Evolutionary conservation across 2,888 invertebrate species (phyloP).

Genomic region (Mamestra brassicae): DNA sequence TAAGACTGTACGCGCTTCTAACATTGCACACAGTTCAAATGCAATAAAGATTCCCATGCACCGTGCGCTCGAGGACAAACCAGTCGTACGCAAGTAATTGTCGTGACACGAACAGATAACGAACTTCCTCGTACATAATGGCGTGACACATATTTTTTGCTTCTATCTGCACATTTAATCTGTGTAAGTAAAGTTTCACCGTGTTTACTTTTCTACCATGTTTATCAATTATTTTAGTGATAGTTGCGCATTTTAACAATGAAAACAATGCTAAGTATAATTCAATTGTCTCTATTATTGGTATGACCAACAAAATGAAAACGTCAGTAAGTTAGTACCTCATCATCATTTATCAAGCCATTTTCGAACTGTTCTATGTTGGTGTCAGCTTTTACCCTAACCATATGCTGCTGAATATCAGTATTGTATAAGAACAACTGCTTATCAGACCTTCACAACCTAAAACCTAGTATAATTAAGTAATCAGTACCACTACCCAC

Average conservation of each 20-base stretch:
- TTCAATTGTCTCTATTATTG: neutral
- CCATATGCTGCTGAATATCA: neutral
- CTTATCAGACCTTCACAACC: neutral
- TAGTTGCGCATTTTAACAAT: conserved; percentile 6
- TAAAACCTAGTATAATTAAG: neutral
- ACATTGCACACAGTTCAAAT: conserved; percentile 50
- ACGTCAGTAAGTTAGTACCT: neutral
- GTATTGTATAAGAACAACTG: neutral
- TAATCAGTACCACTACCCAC: neutral
- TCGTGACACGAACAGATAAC: conserved; percentile 57
- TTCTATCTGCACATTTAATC: conserved; percentile 48
- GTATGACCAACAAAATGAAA: no score
- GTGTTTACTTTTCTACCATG: conserved; percentile 40
- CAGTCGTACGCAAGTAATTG: conserved; percentile 53
- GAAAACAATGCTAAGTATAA: neutral
- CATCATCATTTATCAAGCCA: neutral
- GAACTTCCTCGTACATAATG: conserved; percentile 59
- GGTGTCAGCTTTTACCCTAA: neutral
- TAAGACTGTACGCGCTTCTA: conserved; percentile 36
- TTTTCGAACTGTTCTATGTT: neutral
- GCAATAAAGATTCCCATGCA: conserved; percentile 64
- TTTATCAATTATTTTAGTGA: conserved; percentile 41
- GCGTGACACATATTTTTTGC: conserved; percentile 51
- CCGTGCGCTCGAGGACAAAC: conserved; percentile 35
- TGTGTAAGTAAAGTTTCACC: conserved; percentile 34